These are phyloP conservation scores for Avahi laniger DNA, from an alignment of 2,797 vertebrate genomes.

Conservation along the genomic window DNA sequence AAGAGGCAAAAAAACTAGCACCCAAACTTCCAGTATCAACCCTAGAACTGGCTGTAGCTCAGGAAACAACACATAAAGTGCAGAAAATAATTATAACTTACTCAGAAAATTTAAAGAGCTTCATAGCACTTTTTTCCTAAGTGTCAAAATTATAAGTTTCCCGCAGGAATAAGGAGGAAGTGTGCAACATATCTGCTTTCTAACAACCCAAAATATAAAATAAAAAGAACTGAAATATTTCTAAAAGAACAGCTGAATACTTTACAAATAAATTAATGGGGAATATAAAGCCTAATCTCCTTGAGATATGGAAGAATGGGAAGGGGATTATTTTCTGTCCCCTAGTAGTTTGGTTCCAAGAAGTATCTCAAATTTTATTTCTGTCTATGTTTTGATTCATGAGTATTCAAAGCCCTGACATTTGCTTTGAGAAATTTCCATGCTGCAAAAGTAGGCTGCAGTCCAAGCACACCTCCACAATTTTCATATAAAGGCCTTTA, in stretches of 20 bases:
- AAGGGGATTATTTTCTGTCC: background rate
- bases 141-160: conserved; percentile 17
- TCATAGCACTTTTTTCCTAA: background rate
- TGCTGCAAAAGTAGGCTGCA: background rate
- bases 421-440: conserved; percentile 51
- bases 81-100: conserved; percentile 18
- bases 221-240: background rate
- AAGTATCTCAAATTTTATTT: conserved; percentile 52
- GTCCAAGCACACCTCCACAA: conserved; percentile 13
- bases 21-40: background rate
- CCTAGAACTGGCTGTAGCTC: background rate
- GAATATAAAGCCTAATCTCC: background rate
- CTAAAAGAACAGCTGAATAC: background rate
- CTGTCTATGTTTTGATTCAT: conserved; percentile 58
- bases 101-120: background rate
- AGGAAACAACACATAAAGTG: background rate
- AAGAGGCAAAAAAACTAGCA: background rate
- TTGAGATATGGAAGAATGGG: background rate
- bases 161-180: conserved; percentile 13
- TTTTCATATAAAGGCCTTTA: conserved; percentile 11
- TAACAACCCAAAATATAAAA: background rate
- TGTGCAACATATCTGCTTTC: background rate
- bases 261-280: background rate
- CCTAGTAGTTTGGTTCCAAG: conserved; percentile 19
- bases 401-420: conserved; percentile 38